Evolutionary conservation across 2,888 invertebrate species (phyloP), one percentile per base, ranked within the genome.

Genomic region (Rambutsinella grinnellia): DNA sequence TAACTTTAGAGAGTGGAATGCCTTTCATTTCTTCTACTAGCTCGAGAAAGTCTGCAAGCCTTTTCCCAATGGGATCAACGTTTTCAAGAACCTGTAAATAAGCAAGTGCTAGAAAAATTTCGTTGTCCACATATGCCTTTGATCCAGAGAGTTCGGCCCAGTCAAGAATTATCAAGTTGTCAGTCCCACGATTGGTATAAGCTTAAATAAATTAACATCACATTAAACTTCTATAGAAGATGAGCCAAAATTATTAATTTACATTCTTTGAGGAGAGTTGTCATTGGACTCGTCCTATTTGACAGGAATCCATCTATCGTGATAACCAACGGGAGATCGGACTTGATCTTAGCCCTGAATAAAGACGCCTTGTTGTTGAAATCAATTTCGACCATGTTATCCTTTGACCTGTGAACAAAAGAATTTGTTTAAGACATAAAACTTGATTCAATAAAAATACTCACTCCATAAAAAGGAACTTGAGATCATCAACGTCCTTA

Each of bases 221-320:
- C 15, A 21, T 54, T 54, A 23, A 19, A 54, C 19, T 23, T 10
- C 13, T 19, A 23, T 54, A 10, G 2, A 23, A 19, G 3, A 23
- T 54, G 8, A 51, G 19, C 51, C 6, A 44, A 27, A 8, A 19
- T 13, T 46, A 47, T 24, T 47, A 24, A 1, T 5, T 66, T 57
- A 71, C 77, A 62, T 47, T 77, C 46, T 62, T 77, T 77, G 0
- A 67, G 27, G 6, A 10, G 54, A 19, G 62, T 67, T 2, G 77
- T 63, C 62, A 66, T 72, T 0, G 58, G 61, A 53, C 68, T 77
- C 0, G 62, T 71, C 15, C 56, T 63, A 19, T 68, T 63, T 13
- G 71, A 67, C 2, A 72, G 44, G 36, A 72, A 77, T 2, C 77
- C 77, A 63, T 77, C 71, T 23, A 77, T 72, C n/a, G n/a, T n/a